Evolutionary conservation across 2,797 vertebrate genomes (phyloP).

Genomic region (Lacerta agilis): DNA sequence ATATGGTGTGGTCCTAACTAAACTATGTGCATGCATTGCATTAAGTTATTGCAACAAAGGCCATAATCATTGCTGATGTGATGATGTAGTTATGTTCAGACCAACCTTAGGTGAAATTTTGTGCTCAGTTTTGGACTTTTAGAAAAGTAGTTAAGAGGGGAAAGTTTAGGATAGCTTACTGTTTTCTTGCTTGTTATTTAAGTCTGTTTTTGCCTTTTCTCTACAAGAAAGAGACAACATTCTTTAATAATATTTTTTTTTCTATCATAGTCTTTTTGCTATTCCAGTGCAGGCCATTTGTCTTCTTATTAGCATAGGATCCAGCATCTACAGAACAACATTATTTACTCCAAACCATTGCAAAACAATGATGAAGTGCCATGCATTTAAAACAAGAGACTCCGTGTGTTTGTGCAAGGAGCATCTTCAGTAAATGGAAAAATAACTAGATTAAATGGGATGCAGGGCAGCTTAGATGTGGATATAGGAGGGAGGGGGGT

Average conservation of each 20-base stretch:
- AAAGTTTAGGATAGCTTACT: no score
- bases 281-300: background rate
- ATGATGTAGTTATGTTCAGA: background rate
- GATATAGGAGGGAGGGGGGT: conserved; percentile 31
- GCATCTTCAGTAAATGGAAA: background rate
- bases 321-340: background rate
- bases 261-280: background rate
- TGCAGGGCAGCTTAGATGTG: conserved; percentile 15
- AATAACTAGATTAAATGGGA: background rate
- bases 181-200: no score
- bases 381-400: background rate
- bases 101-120: no score
- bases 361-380: background rate
- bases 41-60: background rate
- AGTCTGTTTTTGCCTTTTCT: no score
- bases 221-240: background rate
- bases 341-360: conserved; percentile 8
- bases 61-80: background rate
- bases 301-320: background rate
- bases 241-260: background rate
- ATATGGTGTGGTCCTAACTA: background rate
- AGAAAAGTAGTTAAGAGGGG: no score
- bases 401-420: no score
- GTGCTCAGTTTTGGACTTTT: no score
- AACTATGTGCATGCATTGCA: background rate